Base-by-base conservation (phyloP, 2,888 invertebrate genomes). In the Cheilosia soror region DNA sequence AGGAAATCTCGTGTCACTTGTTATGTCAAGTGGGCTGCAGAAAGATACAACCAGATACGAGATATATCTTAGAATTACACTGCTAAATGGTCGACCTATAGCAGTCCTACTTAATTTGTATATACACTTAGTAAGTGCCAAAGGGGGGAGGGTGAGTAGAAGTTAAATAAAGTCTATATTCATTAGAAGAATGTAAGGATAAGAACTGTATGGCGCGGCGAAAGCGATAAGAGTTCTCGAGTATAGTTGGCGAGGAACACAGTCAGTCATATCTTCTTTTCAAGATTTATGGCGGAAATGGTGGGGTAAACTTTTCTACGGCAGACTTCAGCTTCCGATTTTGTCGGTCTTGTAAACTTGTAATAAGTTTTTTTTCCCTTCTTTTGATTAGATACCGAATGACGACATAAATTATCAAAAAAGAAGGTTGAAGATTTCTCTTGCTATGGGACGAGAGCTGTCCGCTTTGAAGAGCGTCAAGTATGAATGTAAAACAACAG, bases 401-500 rank as follows among this genome's bases (percentile, higher is more conserved):
- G 60, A 68, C 47, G 62, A 55, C 72, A 78, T 83, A 83, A 83
- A 78, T 83, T 78, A 83, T 72, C 58, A 37, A 65, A 51, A 76
- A 65, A 66, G 7, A 4, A 4, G 37, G 37, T 37, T 47, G 7
- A 3, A 3, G 7, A 11, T 15, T 44, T 3, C n/a, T 9, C 6
- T 44, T 0, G 5, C 5, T 15, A 13, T 5, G 42, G 42, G 42
- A 2, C 9, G 37, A 11, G 11, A 1, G 11, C 0, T 37, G 37
- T 9, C n/a, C 7, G 7, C 9, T 33, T 33, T 33, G 5, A 3
- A 29, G 29, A 29, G 5, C 31, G 31, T 33, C 33, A 33, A 33
- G 9, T 7, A 2, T 0, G 9, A 9, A 33, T 33, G 33, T 33
- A 9, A 33, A 9, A 33, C 33, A 9, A 33, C 33, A 33, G 9